These are phyloP conservation scores for Dynastes maya DNA, from an alignment of 2,888 invertebrate genomes.

Conservation along the genomic window DNA sequence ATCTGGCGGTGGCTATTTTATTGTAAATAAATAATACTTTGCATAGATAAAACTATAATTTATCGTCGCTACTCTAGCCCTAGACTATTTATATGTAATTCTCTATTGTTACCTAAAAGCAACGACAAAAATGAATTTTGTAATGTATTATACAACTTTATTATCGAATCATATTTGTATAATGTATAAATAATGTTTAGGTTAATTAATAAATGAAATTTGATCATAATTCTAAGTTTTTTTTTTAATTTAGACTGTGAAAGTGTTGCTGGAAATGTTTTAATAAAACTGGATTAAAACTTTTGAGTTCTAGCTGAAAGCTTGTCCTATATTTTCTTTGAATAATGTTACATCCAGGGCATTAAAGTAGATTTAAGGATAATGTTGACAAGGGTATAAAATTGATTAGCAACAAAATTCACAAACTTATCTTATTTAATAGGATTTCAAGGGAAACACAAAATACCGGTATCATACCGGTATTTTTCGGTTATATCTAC, in stretches of 20 bases:
- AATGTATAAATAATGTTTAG: conserved; percentile 48
- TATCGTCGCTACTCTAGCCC: conserved; percentile 31
- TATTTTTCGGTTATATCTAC: too few species aligned
- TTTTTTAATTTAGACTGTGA: background rate
- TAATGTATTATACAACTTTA: conserved; percentile 38
- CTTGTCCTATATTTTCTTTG: background rate
- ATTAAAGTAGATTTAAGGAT: too few species aligned
- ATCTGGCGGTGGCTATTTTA: background rate
- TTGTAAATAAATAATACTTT: conserved; percentile 41
- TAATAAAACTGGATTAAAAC: too few species aligned
- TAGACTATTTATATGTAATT: conserved; percentile 34
- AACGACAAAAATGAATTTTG: conserved; percentile 25
- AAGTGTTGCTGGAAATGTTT: too few species aligned
- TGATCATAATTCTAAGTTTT: conserved; percentile 31
- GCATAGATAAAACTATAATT: conserved; percentile 15
- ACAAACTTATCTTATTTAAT: too few species aligned
- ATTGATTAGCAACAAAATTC: too few species aligned
- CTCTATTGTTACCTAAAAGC: conserved; percentile 37
- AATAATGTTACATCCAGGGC: background rate
- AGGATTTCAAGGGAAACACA: too few species aligned
- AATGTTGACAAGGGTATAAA: too few species aligned
- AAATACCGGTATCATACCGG: too few species aligned
- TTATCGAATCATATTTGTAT: conserved; percentile 41
- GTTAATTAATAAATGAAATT: conserved; percentile 48
- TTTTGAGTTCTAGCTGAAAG: too few species aligned